phyloP scores from a whole-genome alignment of 2,888 invertebrate genomes.

The Arrhopalites spinosus region DNA sequence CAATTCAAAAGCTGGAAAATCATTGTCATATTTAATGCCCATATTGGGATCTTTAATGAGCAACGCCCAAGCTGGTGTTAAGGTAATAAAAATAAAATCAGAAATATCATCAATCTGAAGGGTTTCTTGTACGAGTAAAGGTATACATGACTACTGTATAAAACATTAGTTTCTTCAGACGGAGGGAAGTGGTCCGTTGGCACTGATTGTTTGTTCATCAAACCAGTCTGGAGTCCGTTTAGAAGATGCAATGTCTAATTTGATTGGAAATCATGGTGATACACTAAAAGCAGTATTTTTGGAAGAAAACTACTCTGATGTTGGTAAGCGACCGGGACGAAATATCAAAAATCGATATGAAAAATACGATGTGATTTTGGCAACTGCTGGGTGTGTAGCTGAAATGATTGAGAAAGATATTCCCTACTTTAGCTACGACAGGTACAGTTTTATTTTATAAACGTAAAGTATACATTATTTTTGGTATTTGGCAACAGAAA shows the following conservation, averaged over 20 bases:
- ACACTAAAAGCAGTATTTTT: slow-evolving; percentile 1
- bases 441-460: slow-evolving; percentile 16
- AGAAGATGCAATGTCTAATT: not conserved
- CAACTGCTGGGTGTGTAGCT: slow-evolving; percentile 24
- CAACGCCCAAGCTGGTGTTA: not conserved
- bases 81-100: not conserved
- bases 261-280: not conserved
- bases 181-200: slow-evolving; percentile 17
- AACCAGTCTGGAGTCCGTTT: slow-evolving; percentile 4
- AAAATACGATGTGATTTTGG: slow-evolving; percentile 27
- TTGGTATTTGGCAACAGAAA: too few species aligned
- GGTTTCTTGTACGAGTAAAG: not conserved
- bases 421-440: slow-evolving; percentile 26
- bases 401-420: slow-evolving; percentile 10
- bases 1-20: slow-evolving; percentile 33
- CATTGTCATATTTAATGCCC: slow-evolving; percentile 34
- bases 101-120: not conserved
- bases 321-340: not conserved
- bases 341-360: not conserved
- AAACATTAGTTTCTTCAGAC: not conserved
- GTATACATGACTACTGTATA: not conserved
- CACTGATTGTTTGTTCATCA: slow-evolving; percentile 17
- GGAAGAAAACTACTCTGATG: not conserved
- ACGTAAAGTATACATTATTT: slow-evolving; percentile 3
- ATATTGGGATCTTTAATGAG: not conserved